Evolutionary conservation across 2,797 vertebrate genomes (phyloP).

Genomic region (Leptodactylus fallax): DNA sequence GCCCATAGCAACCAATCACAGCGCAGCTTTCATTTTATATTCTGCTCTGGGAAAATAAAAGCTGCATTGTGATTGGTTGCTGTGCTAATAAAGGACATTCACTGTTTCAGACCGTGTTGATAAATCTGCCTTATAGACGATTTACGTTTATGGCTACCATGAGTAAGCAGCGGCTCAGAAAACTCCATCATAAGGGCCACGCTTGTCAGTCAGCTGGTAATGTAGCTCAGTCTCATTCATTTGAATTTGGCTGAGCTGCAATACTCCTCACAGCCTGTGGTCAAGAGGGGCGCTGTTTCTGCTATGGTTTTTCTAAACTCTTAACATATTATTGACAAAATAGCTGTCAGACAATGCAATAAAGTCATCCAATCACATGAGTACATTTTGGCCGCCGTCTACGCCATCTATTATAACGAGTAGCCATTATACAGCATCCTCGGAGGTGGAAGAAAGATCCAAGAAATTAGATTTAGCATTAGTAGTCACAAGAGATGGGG

Average conservation of each 20-base stretch:
- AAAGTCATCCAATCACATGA: not conserved
- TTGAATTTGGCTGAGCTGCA: too few relatives aligned
- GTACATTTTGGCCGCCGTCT: not conserved
- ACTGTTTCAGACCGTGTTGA: too few relatives aligned
- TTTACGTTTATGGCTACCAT: not conserved
- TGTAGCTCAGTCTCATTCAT: too few relatives aligned
- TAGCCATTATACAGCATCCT: too few relatives aligned
- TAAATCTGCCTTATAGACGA: not conserved
- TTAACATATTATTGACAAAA: too few relatives aligned
- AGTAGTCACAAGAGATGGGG: not conserved
- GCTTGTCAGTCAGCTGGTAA: too few relatives aligned
- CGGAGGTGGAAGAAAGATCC: not conserved
- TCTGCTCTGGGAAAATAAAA: too few relatives aligned
- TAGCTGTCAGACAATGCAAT: not conserved
- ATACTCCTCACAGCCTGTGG: not conserved
- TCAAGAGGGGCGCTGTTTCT: not conserved
- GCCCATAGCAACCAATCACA: too few relatives aligned
- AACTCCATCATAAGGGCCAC: not conserved
- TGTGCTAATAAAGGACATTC: too few relatives aligned
- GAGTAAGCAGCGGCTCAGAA: not conserved
- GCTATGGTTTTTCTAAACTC: not conserved
- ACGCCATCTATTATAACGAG: too few relatives aligned
- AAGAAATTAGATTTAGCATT: not conserved
- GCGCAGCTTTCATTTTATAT: too few relatives aligned
- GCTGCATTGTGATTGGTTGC: too few relatives aligned